Percentiles rank a stretch among this genome's conserved stretches.
Evolutionary conservation across 1,140 invertebrate species (phyloP).

Genomic region (Aradophagus sp.): DNA sequence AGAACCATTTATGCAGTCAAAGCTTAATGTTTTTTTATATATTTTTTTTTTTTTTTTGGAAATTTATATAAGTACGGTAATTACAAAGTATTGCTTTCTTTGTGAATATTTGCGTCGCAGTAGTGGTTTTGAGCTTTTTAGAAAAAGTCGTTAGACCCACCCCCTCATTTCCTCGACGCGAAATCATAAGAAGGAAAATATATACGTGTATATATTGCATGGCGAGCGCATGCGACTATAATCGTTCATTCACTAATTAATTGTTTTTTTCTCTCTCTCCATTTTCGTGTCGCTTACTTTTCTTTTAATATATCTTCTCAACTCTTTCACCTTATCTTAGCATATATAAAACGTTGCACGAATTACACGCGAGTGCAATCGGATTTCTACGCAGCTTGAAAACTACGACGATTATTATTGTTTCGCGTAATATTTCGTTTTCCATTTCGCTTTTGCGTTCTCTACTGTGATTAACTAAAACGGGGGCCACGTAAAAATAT

Average conservation of each 20-base stretch:
- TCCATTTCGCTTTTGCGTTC: neutral
- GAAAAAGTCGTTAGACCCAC: constrained; percentile 42
- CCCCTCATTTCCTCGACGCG: constrained; percentile 24
- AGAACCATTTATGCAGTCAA: constrained; percentile 24
- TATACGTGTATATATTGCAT: constrained; percentile 12
- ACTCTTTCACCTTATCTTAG: neutral
- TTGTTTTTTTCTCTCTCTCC: constrained; percentile 62
- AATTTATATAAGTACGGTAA: constrained; percentile 62
- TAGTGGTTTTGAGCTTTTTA: constrained; percentile 51
- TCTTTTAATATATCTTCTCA: constrained; percentile 1
- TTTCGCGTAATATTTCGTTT: constrained; percentile 33
- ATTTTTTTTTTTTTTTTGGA: too few relatives aligned
- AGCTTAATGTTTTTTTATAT: constrained; percentile 21
- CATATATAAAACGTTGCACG: constrained; percentile 51
- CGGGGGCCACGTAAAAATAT: constrained; percentile 11
- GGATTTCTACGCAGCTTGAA: constrained; percentile 40
- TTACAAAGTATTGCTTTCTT: constrained; percentile 73
- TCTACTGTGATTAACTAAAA: constrained; percentile 35
- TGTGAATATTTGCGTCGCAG: constrained; percentile 63
- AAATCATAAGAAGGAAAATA: constrained; percentile 50
- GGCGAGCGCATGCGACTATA: constrained; percentile 17
- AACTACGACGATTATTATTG: constrained; percentile 55
- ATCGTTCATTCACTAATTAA: constrained; percentile 43
- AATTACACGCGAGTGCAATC: constrained; percentile 49
- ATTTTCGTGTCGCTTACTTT: constrained; percentile 33